A percentile compares a stretch with the other conserved stretches of the same genome.
Evolutionary conservation across 2,888 invertebrate genomes (phyloP).

Genomic region (Cheiracanthium punctorium): DNA sequence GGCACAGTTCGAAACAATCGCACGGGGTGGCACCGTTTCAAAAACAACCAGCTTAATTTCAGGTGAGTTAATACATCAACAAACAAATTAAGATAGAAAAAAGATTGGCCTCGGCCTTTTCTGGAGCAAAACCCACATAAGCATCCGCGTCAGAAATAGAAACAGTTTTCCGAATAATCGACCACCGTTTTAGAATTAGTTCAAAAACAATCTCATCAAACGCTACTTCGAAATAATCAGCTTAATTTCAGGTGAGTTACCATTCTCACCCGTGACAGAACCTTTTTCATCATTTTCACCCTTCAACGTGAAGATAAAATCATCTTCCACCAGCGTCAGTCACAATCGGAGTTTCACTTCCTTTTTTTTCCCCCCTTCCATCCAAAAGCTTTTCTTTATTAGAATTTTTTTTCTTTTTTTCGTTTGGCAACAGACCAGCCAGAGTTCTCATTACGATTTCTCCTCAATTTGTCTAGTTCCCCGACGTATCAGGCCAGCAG

Average conservation of each 20-base stretch:
- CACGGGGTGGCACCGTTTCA: too few relatives aligned
- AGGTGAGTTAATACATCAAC: too few relatives aligned
- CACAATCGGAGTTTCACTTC: conserved; percentile 11
- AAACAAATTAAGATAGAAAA: too few relatives aligned
- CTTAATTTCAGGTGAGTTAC: not conserved
- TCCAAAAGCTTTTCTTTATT: not conserved
- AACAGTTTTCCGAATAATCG: too few relatives aligned
- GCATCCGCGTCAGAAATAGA: too few relatives aligned
- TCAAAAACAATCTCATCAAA: too few relatives aligned
- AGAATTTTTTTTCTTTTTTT: not conserved
- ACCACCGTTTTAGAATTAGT: too few relatives aligned
- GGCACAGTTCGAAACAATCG: too few relatives aligned
- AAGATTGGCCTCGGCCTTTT: too few relatives aligned
- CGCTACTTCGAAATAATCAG: not conserved
- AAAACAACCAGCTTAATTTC: too few relatives aligned
- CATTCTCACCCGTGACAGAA: not conserved
- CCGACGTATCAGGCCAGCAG: not conserved
- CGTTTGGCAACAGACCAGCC: conserved; percentile 47
- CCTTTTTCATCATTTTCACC: not conserved
- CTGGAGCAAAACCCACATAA: too few relatives aligned
- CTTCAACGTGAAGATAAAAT: conserved; percentile 19
- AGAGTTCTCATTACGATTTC: conserved; percentile 34
- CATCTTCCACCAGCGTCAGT: conserved; percentile 31
- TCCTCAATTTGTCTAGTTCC: conserved; percentile 45
- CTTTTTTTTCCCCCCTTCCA: not conserved